These are phyloP conservation scores for Melanophora roralis DNA, from an alignment of 2,888 invertebrate species.

Conservation along the genomic window DNA sequence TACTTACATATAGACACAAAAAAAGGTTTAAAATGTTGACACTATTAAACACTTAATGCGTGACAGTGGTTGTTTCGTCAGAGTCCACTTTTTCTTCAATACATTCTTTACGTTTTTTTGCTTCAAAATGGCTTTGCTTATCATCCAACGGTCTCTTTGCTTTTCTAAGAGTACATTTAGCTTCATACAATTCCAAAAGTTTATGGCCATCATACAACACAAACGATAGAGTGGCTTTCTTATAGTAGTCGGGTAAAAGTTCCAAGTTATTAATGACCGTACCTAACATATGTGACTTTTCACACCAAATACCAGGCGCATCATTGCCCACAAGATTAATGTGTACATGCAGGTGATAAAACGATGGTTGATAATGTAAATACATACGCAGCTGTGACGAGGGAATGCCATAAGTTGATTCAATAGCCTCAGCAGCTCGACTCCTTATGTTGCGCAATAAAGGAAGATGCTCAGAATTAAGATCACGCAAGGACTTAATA, in stretches of 20 bases:
- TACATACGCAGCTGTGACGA: conserved; percentile 87
- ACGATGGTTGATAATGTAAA: conserved; percentile 97
- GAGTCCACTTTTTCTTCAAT: neutral
- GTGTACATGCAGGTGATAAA: conserved; percentile 97
- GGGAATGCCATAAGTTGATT: conserved; percentile 85
- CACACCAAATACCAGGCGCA: conserved; percentile 88
- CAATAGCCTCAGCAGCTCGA: conserved; percentile 86
- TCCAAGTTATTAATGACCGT: conserved; percentile 95
- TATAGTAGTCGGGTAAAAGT: conserved; percentile 88
- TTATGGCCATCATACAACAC: conserved; percentile 86
- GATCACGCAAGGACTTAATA: conserved; percentile 90
- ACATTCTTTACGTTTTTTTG: neutral
- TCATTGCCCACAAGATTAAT: conserved; percentile 89
- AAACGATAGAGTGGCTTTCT: conserved; percentile 88
- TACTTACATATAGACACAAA: neutral
- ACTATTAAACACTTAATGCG: neutral
- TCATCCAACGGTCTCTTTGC: neutral
- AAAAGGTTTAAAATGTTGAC: neutral
- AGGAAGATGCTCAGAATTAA: conserved; percentile 86
- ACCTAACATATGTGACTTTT: conserved; percentile 91
- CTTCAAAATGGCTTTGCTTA: neutral
- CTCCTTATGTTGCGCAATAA: conserved; percentile 88
- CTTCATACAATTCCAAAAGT: conserved; percentile 82
- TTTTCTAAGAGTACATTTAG: conserved; percentile 45
- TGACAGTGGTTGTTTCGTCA: neutral